Base-by-base conservation (phyloP, 2,888 invertebrate species). In the Heliothis peltigera region DNA sequence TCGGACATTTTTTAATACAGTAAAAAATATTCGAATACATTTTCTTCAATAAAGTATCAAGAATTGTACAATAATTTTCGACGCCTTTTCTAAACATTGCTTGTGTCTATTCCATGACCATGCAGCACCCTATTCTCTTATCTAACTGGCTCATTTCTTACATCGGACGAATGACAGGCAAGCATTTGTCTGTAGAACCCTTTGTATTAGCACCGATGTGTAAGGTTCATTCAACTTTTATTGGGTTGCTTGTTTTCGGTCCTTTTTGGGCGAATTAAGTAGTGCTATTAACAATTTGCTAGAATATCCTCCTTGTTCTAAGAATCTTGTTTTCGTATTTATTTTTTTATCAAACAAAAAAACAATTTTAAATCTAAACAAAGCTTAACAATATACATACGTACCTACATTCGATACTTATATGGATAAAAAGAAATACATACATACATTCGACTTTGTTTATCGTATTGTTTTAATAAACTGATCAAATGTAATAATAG, bases 121-220 rank as follows among this genome's bases (percentile, higher is more conserved):
- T 83, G 79, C 79, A 80, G 67, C 79, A 68, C 80, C 70, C 84
- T 81, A 84, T 86, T 87, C 86, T 80, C 90, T 90, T 89, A 89
- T 89, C 89, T 89, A 89, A 89, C 88, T 76, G 79, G 63, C 82
- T 81, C 90, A 90, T 91, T 88, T 84, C 87, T 90, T 87, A 91
- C 88, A 86, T 85, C 86, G 88, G 82, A 82, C 83, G 76, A 76
- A 79, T 79, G 88, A 87, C 87, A 84, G 84, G 55, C 39, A 69
- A 42, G 64, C 85, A 88, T 89, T 89, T 86, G 86, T 89, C 88
- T 86, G 25, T 46, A 49, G 62, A 79, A 75, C 81, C 81, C 83
- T 82, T 79, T 77, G 64, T 81, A 77, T 81, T 77, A 73, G 77
- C 48, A 62, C 64, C 64, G 49, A 71, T 70, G 76, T 70, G 71